A percentile compares a stretch with the other conserved stretches of the same genome.
These are phyloP conservation scores for Drosophila asahinai DNA, from an alignment of 1,140 invertebrate species.

Conservation along the genomic window DNA sequence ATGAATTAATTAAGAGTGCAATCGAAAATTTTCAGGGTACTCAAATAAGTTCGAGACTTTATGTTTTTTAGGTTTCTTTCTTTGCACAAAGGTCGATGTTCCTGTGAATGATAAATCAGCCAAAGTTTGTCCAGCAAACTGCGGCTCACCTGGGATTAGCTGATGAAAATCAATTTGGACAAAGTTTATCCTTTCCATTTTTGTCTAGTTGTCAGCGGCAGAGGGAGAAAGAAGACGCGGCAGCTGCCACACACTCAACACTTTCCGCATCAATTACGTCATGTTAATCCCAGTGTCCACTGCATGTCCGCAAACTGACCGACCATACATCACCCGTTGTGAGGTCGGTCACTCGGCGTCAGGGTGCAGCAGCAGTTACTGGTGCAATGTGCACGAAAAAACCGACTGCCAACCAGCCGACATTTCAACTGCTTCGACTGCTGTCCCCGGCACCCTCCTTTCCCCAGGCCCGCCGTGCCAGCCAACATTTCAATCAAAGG, in stretches of 20 bases:
- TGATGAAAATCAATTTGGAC: slow-evolving; percentile 65
- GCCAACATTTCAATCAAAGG: slow-evolving; percentile 80
- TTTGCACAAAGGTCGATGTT: background rate
- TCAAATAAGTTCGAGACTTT: background rate
- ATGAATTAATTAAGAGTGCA: too few relatives aligned
- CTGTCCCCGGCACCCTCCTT: slow-evolving; percentile 1
- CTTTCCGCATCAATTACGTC: slow-evolving; percentile 84
- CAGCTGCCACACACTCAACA: slow-evolving; percentile 81
- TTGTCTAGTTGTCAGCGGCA: slow-evolving; percentile 1
- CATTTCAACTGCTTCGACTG: slow-evolving; percentile 70
- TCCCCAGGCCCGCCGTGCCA: slow-evolving; percentile 46
- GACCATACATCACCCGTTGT: slow-evolving; percentile 76
- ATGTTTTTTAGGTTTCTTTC: background rate
- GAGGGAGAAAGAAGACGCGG: slow-evolving; percentile 17
- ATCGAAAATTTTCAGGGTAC: too few relatives aligned
- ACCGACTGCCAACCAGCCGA: slow-evolving; percentile 58
- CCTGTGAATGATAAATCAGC: slow-evolving; percentile 14
- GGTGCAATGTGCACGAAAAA: slow-evolving; percentile 75
- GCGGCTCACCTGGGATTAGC: slow-evolving; percentile 33
- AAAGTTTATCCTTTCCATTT: slow-evolving; percentile 49
- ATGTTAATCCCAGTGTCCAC: slow-evolving; percentile 84
- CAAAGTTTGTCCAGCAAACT: background rate
- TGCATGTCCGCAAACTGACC: slow-evolving; percentile 84
- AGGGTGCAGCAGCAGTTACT: slow-evolving; percentile 55
- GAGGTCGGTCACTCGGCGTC: slow-evolving; percentile 8